These are phyloP conservation scores for Aphrocallistes beatrix DNA, from an alignment of 37 sponge, comb jelly and placozoan species.

Conservation along the genomic window DNA sequence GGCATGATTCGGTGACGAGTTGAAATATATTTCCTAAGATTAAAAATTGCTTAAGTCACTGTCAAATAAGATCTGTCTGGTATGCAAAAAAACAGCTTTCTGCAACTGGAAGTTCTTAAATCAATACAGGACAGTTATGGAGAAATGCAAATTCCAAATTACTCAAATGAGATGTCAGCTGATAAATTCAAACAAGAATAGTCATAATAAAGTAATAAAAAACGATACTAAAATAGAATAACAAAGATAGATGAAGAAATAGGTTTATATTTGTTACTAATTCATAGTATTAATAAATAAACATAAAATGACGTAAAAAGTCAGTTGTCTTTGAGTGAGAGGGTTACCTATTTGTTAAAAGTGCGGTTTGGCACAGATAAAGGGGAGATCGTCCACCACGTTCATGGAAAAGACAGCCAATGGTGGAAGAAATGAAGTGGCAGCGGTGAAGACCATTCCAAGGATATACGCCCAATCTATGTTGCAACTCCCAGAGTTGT, in stretches of 20 bases:
- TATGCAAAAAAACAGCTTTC: too few relatives aligned
- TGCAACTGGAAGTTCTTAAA: too few relatives aligned
- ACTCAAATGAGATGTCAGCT: too few relatives aligned
- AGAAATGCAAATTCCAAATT: too few relatives aligned
- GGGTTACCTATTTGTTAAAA: constrained; percentile 18
- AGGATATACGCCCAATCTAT: background rate
- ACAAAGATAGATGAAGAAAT: background rate
- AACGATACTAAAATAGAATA: background rate
- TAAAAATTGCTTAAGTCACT: too few relatives aligned
- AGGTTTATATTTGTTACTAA: background rate
- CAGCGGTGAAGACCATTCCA: background rate
- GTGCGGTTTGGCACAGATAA: background rate
- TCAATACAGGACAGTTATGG: too few relatives aligned
- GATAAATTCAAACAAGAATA: too few relatives aligned
- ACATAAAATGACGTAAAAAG: background rate
- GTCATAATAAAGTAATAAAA: background rate
- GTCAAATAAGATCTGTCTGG: too few relatives aligned
- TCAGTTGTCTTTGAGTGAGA: background rate
- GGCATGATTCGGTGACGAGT: too few relatives aligned
- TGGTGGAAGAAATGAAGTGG: background rate
- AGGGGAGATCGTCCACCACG: constrained; percentile 10
- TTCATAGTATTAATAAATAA: background rate
- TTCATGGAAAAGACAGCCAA: background rate
- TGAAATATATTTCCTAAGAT: too few relatives aligned
- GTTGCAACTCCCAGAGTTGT: background rate